Evolutionary conservation across 2,113 vertebrate genomes (phyloP), one percentile per base, ranked within the genome.

Genomic region (Blennius ocellaris): DNA sequence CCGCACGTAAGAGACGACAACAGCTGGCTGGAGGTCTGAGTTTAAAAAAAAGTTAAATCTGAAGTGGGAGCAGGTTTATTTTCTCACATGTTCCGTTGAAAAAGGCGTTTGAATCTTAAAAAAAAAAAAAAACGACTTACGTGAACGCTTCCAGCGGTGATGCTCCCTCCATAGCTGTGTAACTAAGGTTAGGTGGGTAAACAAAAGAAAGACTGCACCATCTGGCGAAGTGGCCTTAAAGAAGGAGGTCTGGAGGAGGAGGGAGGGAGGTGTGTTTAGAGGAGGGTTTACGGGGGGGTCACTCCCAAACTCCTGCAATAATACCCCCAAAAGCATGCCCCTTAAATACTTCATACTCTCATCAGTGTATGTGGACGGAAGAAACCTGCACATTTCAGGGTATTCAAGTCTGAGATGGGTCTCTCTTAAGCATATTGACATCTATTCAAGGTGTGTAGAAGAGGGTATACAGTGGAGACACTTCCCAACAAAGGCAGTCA

Each of bases 171-270:
- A 86, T 87, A 78, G 73, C 75, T 88, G 5, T 11, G 91, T 91
- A 73, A 76, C 82, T 69, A 81, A 41, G 90, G 76, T 78, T 54
- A 45, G 76, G 81, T 87, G 87, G 78, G 90, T 92, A 89, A 93
- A 93, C 92, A 93, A 93, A 92, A 90, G 92, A 90, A 89, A 90
- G 88, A 78, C 88, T 75, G 83, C 87, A 93, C 92, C 92, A 93
- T 92, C 92, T 93, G 92, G 90, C 76, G 77, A 83, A 90, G 88
- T 87, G 62, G 84, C 86, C 86, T 84, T 71, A 75, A 72, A 78
- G 76, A 60, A 65, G 76, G 59, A 73, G 77, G n/a, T n/a, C n/a
- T n/a, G n/a, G 78, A 77, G 79, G 68, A 59, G 73, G 78, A 76
- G 80, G 74, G 69, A 62, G 77, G 80, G 81, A 83, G 79, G 73